These are phyloP conservation scores for Muricea muricata DNA, from an alignment of 92 coral and sea anemone genomes.

Conservation along the genomic window DNA sequence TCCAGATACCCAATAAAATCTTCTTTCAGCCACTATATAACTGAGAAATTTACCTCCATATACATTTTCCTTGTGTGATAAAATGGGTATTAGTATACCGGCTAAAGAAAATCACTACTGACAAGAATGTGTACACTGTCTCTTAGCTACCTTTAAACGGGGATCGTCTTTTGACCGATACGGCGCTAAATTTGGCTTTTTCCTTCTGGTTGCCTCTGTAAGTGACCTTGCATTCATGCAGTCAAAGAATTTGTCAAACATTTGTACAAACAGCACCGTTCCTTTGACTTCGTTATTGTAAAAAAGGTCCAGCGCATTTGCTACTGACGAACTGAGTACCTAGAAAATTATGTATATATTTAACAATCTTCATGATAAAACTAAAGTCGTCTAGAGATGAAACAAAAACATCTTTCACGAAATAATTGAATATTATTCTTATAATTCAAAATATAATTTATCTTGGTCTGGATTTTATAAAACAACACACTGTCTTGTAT, in stretches of 20 bases:
- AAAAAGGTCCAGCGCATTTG: constrained; percentile 4
- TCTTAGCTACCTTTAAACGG: not conserved
- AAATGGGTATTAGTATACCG: not conserved
- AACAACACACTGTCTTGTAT: too few species aligned
- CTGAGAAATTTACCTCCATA: not conserved
- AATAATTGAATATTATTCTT: not conserved
- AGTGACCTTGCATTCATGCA: constrained; percentile 17
- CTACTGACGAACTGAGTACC: constrained; percentile 26
- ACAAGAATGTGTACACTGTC: not conserved
- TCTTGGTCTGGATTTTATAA: too few species aligned
- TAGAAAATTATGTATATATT: not conserved
- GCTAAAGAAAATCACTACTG: not conserved
- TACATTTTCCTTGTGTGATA: not conserved
- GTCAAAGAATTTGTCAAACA: constrained; percentile 32
- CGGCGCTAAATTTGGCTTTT: constrained; percentile 5
- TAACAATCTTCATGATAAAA: not conserved
- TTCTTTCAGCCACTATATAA: constrained; percentile 21
- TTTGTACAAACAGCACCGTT: constrained; percentile 8
- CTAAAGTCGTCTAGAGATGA: too few species aligned
- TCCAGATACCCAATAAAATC: constrained; percentile 6
- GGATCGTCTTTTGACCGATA: constrained; percentile 19
- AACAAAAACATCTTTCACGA: not conserved
- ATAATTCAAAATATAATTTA: not conserved
- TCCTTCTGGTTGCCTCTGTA: not conserved
- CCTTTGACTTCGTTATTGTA: not conserved